phyloP scores from a whole-genome alignment of 1,140 invertebrate species.

The Eufriesea mexicana region DNA sequence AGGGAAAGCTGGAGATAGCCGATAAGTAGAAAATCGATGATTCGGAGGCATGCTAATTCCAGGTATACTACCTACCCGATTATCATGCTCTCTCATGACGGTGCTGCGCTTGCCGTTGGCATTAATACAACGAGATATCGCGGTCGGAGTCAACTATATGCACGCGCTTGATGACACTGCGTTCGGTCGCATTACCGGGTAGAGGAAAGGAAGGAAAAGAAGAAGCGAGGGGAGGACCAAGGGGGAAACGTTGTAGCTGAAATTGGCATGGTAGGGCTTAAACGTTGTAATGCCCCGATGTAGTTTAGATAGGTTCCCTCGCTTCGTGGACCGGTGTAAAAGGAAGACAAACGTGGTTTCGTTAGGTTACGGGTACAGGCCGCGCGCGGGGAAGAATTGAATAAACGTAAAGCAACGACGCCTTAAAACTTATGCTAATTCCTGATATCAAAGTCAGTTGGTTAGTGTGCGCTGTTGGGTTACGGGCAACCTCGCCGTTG shows the following conservation, averaged over 20 bases:
- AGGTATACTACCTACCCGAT: constrained; percentile 58
- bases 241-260: not conserved
- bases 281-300: constrained; percentile 8
- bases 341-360: not conserved
- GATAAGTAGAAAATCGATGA: constrained; percentile 73
- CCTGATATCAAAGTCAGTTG: constrained; percentile 42
- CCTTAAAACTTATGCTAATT: constrained; percentile 53
- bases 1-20: constrained; percentile 56
- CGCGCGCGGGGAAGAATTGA: not conserved
- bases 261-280: constrained; percentile 24
- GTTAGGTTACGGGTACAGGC: not conserved
- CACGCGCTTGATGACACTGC: constrained; percentile 54
- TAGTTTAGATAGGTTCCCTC: constrained; percentile 16
- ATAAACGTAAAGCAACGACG: constrained; percentile 3
- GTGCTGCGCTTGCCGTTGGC: constrained; percentile 59
- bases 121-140: constrained; percentile 68
- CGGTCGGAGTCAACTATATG: constrained; percentile 40
- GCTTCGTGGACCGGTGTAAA: not conserved
- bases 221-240: too few relatives aligned
- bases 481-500: constrained; percentile 31
- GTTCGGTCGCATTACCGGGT: constrained; percentile 15
- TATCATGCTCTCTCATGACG: constrained; percentile 59
- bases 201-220: not conserved
- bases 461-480: constrained; percentile 36
- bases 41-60: constrained; percentile 72